These are phyloP conservation scores for Rhinophrynus dorsalis DNA, from an alignment of 2,797 vertebrate genomes.

Conservation along the genomic window DNA sequence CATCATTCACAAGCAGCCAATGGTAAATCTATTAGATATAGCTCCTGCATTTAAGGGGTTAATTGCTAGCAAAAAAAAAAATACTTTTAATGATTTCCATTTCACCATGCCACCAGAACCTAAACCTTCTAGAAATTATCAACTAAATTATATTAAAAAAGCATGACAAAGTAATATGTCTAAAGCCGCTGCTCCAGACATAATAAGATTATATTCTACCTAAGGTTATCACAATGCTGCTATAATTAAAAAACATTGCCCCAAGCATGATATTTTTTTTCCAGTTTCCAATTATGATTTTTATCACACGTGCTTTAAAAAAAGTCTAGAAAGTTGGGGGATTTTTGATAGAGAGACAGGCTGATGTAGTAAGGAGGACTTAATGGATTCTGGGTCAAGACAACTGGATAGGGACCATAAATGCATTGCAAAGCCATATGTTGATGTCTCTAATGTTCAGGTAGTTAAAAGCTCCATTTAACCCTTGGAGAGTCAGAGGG, in stretches of 20 bases:
- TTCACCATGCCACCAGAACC: not conserved
- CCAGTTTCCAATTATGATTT: slow-evolving; percentile 36
- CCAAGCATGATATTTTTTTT: slow-evolving; percentile 20
- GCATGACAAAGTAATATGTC: slow-evolving; percentile 22
- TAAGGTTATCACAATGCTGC: slow-evolving; percentile 18
- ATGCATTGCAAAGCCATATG: too few relatives aligned
- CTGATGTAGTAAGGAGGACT: too few relatives aligned
- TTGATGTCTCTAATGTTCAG: too few relatives aligned
- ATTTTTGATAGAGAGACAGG: slow-evolving; percentile 2
- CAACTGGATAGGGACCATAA: too few relatives aligned
- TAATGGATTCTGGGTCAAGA: too few relatives aligned
- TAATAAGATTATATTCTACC: slow-evolving; percentile 36
- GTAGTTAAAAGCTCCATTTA: too few relatives aligned
- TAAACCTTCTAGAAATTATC: not conserved
- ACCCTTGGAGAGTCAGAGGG: too few relatives aligned
- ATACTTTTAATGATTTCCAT: not conserved
- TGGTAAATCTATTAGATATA: too few relatives aligned
- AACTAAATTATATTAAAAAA: slow-evolving; percentile 12
- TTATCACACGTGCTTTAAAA: slow-evolving; percentile 18
- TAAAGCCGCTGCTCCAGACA: slow-evolving; percentile 21
- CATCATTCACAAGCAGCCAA: too few relatives aligned
- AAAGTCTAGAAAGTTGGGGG: slow-evolving; percentile 13
- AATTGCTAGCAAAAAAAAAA: too few relatives aligned
- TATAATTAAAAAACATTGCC: slow-evolving; percentile 37
- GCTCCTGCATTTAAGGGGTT: too few relatives aligned